Base-by-base conservation (phyloP, 2,888 invertebrate species). In the Cataglyphis rosenhaueri region DNA sequence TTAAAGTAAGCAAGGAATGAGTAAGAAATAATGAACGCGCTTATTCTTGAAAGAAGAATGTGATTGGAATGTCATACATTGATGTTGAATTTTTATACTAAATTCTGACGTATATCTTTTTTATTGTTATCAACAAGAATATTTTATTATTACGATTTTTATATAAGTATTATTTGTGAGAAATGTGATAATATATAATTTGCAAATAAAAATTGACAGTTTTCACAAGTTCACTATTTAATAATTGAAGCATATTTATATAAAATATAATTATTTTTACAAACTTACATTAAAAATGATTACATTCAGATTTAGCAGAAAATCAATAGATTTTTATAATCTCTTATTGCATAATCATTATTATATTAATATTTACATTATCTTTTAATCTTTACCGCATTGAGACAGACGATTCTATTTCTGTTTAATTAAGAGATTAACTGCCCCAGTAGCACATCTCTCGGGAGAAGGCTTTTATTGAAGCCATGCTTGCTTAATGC, bases 211-310 rank as follows among this genome's bases (percentile, higher is more conserved):
- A 62, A 10, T 38, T 32, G 18, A 21, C 10, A 71, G 21, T 35
- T 71, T 48, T 48, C 1, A 48, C 0, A n/a, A 48, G 2, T 48
- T n/a, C n/a, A 48, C 6, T n/a, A 48, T n/a, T n/a, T 48, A 48
- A 48, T 32, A 52, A 32, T 35, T 32, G 8, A n/a, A 3, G 25
- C 8, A 3, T 32, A 41, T 64, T 64, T 21, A 48, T 48, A n/a
- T n/a, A 57, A 68, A 32, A 18, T 61, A 61, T 44, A 73, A 61
- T 74, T 61, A 73, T 73, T 48, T 6, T 59, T 29, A 25, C 15
- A 0, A 15, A 29, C 12, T 73, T 32, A 12, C 25, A 29, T 41
- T 25, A 2, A 61, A 44, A 41, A 41, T 59, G 10, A 25, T 25
- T 71, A 29, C n/a, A 32, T 21, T 52, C 8, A 52, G 29, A 52